phyloP scores from a whole-genome alignment of 2,888 invertebrate species.

The Lasius platythorax region DNA sequence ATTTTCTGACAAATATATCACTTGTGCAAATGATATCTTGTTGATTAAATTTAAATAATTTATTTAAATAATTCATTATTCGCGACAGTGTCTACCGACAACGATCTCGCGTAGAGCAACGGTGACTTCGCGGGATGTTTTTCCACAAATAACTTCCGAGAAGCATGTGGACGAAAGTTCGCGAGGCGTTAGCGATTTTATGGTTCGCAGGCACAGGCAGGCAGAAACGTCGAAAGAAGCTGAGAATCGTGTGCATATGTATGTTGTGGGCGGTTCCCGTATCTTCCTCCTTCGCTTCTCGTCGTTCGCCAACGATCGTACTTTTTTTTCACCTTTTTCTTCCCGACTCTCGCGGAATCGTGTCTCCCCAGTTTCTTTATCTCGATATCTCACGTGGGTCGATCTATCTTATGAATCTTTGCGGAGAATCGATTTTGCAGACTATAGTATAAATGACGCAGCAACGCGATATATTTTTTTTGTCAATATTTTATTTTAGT shows the following conservation, averaged over 20 bases:
- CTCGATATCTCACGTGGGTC: conserved; percentile 27
- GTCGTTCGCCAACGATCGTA: conserved; percentile 22
- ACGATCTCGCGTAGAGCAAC: neutral
- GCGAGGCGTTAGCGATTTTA: conserved; percentile 48
- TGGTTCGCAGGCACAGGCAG: conserved; percentile 37
- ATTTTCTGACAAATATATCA: neutral
- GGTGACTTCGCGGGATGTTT: neutral
- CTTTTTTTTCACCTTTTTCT: conserved; percentile 27
- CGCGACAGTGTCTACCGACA: neutral
- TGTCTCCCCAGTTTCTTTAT: conserved; percentile 20
- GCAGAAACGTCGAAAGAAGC: conserved; percentile 55
- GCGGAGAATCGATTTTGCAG: neutral
- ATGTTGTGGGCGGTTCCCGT: conserved; percentile 64
- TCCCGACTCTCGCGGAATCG: conserved; percentile 36
- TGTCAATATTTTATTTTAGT: neutral
- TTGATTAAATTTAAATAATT: conserved; percentile 7
- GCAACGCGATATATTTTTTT: neutral
- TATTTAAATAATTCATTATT: conserved; percentile 8
- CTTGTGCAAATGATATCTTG: neutral
- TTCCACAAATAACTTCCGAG: conserved; percentile 18
- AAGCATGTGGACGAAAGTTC: conserved; percentile 47
- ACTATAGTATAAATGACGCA: neutral
- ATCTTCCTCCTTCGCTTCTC: conserved; percentile 37
- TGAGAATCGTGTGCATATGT: conserved; percentile 62
- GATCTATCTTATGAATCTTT: conserved; percentile 19